Conservation (phyloP, 2,113 vertebrate species). For the Cyprinus carpio region DNA sequence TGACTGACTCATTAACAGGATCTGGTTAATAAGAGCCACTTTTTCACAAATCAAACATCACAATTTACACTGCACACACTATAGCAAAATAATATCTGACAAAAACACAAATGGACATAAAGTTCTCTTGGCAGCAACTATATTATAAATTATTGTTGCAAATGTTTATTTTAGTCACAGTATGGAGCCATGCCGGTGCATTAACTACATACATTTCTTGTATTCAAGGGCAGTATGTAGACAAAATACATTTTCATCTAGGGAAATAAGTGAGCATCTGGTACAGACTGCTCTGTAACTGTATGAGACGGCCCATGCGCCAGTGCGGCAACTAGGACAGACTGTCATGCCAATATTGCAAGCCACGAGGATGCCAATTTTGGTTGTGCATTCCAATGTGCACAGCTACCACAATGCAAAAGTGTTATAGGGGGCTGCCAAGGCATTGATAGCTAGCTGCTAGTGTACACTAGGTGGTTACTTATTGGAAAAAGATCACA, state of each 20-base stretch:
- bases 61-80: too few relatives aligned
- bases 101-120: not conserved
- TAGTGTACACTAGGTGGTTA: not conserved
- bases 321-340: not conserved
- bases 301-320: not conserved
- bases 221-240: not conserved
- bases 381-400: not conserved
- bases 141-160: not conserved
- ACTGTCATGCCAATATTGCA: not conserved
- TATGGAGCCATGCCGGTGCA: not conserved
- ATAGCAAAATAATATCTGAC: not conserved
- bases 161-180: not conserved
- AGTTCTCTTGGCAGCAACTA: not conserved
- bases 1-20: too few relatives aligned
- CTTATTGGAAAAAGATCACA: not conserved
- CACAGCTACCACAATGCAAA: not conserved
- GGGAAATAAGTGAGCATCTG: constrained; percentile 29
- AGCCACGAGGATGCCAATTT: not conserved
- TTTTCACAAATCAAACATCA: too few relatives aligned
- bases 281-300: not conserved
- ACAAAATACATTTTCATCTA: not conserved
- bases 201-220: not conserved
- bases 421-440: not conserved
- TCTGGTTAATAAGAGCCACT: too few relatives aligned
- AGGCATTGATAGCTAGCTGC: not conserved